Evolutionary conservation across 2,113 vertebrate species (phyloP).

Genomic region (mouse (Mus musculus)): GRCm39 chr2:160131501-160132000

Average conservation of each 20-base stretch:
- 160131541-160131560: background rate
- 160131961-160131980: background rate
- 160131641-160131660: background rate
- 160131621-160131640: background rate
- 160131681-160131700: background rate
- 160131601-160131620: background rate
- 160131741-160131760: background rate
- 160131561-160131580: background rate
- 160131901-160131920: too few species aligned
- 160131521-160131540: background rate
- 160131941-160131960: background rate
- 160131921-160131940: background rate
- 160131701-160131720: background rate
- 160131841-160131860: background rate
- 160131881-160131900: background rate
- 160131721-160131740: background rate
- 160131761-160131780: background rate
- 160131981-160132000: background rate
- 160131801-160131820: background rate
- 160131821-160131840: background rate
- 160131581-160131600: background rate
- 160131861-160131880: too few species aligned
- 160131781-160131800: background rate
- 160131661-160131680: background rate
- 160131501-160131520: background rate